Conservation (phyloP, 1,140 invertebrate genomes). For the Micrasema longulum region DNA sequence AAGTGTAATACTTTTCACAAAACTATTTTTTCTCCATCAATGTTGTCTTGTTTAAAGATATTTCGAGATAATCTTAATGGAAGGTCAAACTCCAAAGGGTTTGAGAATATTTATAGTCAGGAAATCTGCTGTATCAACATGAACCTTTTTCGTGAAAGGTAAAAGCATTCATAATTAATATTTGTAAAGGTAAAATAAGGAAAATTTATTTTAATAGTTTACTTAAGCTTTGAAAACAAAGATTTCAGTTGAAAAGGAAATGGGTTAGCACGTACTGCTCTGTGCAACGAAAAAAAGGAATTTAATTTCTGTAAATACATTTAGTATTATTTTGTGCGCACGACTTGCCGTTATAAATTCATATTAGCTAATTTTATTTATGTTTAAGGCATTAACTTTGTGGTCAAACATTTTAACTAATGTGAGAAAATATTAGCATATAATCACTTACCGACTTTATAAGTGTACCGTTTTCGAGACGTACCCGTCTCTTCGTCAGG, state of each 20-base stretch:
- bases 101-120: conserved; percentile 8
- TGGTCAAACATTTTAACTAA: no score
- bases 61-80: conserved; percentile 23
- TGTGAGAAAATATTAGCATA: no score
- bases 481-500: no score
- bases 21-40: no score
- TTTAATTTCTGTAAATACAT: conserved; percentile 5
- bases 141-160: conserved; percentile 19
- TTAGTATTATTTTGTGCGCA: no score
- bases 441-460: no score
- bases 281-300: not conserved
- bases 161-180: conserved; percentile 28
- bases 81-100: conserved; percentile 11
- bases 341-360: no score
- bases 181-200: conserved; percentile 3
- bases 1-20: no score
- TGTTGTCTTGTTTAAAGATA: no score
- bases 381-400: no score
- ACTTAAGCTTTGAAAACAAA: conserved; percentile 13
- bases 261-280: not conserved
- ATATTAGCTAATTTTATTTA: no score
- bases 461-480: no score
- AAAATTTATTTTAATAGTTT: conserved; percentile 33
- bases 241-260: conserved; percentile 23
- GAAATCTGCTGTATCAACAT: conserved; percentile 30